A percentile compares a stretch with the other conserved stretches of the same genome.
Evolutionary conservation across 2,888 invertebrate genomes (phyloP).

Genomic region (Conistra vaccinii): DNA sequence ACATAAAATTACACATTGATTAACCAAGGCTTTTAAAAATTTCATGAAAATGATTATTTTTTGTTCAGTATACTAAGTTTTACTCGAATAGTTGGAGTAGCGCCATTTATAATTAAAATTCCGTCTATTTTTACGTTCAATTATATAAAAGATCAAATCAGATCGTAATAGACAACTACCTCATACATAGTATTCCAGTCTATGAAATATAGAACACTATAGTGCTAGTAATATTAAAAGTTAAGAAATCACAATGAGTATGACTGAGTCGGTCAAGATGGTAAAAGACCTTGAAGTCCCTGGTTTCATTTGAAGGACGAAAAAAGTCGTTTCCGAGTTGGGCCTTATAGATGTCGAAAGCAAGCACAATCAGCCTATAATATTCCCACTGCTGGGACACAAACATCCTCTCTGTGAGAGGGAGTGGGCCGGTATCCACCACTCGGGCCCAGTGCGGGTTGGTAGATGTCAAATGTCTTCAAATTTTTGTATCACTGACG

Average conservation of each 20-base stretch:
- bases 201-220: constrained; percentile 13
- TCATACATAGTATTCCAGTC: constrained; percentile 55
- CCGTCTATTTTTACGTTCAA: constrained; percentile 55
- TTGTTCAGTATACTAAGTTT: background rate
- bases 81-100: background rate
- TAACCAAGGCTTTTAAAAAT: background rate
- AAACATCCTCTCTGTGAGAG: too few species aligned
- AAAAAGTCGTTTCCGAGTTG: background rate
- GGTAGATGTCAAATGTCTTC: too few species aligned
- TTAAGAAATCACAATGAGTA: background rate
- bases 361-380: too few species aligned
- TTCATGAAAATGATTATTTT: too few species aligned
- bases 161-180: constrained; percentile 56
- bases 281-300: background rate
- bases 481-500: too few species aligned
- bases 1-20: too few species aligned
- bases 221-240: background rate
- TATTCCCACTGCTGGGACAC: too few species aligned
- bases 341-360: background rate
- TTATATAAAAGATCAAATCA: constrained; percentile 45
- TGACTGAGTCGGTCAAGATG: background rate
- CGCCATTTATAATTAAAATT: constrained; percentile 31
- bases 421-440: too few species aligned
- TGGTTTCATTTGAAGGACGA: background rate
- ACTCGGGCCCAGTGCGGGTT: too few species aligned